Conservation (phyloP, 2,888 invertebrate species). For the Ophioninae sp. region DNA sequence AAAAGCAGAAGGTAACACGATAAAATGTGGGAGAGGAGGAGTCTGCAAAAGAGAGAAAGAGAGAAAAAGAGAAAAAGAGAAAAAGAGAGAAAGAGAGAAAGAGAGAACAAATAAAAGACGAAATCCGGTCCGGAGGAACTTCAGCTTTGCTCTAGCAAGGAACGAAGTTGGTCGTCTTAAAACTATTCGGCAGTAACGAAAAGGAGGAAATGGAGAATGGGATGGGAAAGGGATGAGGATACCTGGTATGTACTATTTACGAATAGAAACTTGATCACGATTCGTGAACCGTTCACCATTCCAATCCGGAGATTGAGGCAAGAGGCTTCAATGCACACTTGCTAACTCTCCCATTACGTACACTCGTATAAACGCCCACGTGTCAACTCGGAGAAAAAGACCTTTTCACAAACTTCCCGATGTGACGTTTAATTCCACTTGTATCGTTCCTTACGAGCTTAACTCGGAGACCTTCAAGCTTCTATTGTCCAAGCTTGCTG, state of each 20-base stretch:
- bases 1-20: slow-evolving; percentile 32
- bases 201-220: background rate
- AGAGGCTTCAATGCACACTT: slow-evolving; percentile 53
- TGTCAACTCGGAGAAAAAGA: slow-evolving; percentile 45
- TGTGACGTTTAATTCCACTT: background rate
- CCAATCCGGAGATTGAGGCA: slow-evolving; percentile 48
- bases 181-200: slow-evolving; percentile 31
- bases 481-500: background rate
- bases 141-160: slow-evolving; percentile 35
- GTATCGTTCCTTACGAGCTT: slow-evolving; percentile 5
- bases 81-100: too few relatives aligned
- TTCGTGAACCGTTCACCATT: slow-evolving; percentile 58
- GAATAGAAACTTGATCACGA: slow-evolving; percentile 61
- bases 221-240: background rate
- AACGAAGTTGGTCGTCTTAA: slow-evolving; percentile 47
- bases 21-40: slow-evolving; percentile 1
- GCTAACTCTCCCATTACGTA: slow-evolving; percentile 20
- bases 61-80: too few relatives aligned
- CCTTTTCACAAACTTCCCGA: slow-evolving; percentile 44
- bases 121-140: slow-evolving; percentile 39
- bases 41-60: background rate
- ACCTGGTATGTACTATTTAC: slow-evolving; percentile 55
- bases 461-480: background rate
- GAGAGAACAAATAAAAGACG: background rate
- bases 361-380: background rate